These are phyloP conservation scores for Xestia c-nigrum DNA, from an alignment of 2,888 invertebrate genomes.

Conservation along the genomic window DNA sequence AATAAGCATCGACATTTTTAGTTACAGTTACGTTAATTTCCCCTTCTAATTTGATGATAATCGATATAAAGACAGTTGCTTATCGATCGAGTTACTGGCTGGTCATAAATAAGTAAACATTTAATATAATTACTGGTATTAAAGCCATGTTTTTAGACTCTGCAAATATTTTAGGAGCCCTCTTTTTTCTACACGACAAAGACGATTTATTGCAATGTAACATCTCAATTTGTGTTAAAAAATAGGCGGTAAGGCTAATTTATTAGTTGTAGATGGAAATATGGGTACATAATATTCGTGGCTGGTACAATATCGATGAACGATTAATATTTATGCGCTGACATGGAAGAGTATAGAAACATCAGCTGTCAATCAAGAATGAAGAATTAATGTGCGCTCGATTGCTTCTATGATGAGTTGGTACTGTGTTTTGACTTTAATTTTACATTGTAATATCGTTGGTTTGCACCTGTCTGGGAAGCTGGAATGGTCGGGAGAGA, in stretches of 20 bases:
- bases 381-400: constrained; percentile 75
- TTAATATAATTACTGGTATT: constrained; percentile 21
- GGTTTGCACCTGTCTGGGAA: constrained; percentile 30
- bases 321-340: constrained; percentile 75
- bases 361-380: constrained; percentile 81
- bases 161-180: not conserved
- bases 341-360: constrained; percentile 75
- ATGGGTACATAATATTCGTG: constrained; percentile 59
- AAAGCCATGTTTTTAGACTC: constrained; percentile 1
- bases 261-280: constrained; percentile 63
- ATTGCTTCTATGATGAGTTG: constrained; percentile 58
- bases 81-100: not conserved
- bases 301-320: constrained; percentile 63
- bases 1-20: constrained; percentile 26
- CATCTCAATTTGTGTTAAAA: constrained; percentile 61
- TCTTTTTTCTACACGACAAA: constrained; percentile 22
- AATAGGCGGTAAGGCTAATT: constrained; percentile 57
- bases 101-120: constrained; percentile 2
- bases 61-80: constrained; percentile 2
- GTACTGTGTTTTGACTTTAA: constrained; percentile 53
- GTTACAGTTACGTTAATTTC: constrained; percentile 36
- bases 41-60: constrained; percentile 38
- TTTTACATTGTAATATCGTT: constrained; percentile 53
- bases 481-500: not conserved
- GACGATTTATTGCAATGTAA: constrained; percentile 51